Evolutionary conservation across 2,113 vertebrate species (phyloP).

Genomic region (Scalopus aquaticus): DNA sequence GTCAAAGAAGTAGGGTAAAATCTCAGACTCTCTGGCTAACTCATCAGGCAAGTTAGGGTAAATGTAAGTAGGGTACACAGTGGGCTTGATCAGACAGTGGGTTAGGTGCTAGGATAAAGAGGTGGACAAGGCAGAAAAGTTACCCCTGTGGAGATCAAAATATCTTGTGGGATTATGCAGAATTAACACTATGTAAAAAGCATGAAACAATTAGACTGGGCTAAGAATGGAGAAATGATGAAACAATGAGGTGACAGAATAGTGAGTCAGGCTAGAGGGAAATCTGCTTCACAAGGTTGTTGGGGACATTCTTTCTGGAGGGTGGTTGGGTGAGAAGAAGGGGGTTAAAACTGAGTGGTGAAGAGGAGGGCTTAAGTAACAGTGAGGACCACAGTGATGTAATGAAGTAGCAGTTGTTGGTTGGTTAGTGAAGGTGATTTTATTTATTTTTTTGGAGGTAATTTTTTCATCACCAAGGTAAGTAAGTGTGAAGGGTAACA

Average conservation of each 20-base stretch:
- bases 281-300: background rate
- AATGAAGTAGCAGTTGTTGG: background rate
- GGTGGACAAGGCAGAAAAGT: background rate
- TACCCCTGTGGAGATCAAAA: background rate
- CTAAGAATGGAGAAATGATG: background rate
- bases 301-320: background rate
- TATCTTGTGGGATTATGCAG: background rate
- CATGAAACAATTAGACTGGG: background rate
- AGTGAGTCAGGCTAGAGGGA: background rate
- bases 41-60: too few species aligned
- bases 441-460: background rate
- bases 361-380: background rate
- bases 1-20: background rate
- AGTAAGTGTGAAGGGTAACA: background rate
- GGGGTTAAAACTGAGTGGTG: background rate
- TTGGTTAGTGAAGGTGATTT: background rate
- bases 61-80: too few species aligned
- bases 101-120: background rate
- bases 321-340: background rate
- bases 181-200: background rate
- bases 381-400: background rate
- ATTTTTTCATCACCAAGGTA: background rate
- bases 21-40: background rate
- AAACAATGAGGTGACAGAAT: background rate
- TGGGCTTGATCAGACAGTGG: background rate